Evolutionary conservation across 2,888 invertebrate genomes (phyloP).

Genomic region (Aspidiotus destructor): DNA sequence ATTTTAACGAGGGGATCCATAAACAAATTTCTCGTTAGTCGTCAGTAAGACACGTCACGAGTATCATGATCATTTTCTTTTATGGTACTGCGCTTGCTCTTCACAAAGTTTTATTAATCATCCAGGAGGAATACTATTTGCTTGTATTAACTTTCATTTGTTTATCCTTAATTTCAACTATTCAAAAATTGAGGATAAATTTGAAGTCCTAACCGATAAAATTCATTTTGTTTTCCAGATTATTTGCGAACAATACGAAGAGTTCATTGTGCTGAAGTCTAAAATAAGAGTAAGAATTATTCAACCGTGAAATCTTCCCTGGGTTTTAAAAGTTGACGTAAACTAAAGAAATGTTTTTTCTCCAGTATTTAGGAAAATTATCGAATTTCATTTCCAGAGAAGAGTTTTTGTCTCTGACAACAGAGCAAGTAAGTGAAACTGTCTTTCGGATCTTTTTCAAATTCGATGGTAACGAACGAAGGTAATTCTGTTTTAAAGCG

Average conservation of each 20-base stretch:
- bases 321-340: not conserved
- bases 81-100: no score
- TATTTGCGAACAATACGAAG: slow-evolving; percentile 34
- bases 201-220: no score
- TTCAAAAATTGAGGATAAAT: no score
- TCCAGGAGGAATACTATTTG: no score
- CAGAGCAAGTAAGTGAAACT: slow-evolving; percentile 35
- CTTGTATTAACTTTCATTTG: no score
- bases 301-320: not conserved
- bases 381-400: slow-evolving; percentile 34
- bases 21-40: no score
- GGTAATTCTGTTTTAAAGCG: slow-evolving; percentile 34
- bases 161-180: no score
- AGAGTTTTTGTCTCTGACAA: slow-evolving; percentile 35
- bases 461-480: not conserved
- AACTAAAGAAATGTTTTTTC: not conserved
- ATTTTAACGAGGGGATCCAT: no score
- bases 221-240: slow-evolving; percentile 26
- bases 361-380: slow-evolving; percentile 31
- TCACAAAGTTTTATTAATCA: no score
- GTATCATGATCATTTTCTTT: no score
- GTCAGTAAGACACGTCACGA: no score
- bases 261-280: slow-evolving; percentile 33
- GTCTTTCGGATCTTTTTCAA: not conserved
- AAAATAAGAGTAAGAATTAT: slow-evolving; percentile 32